Evolutionary conservation across 2,888 invertebrate genomes (phyloP).

Genomic region (Leuctra nigra): DNA sequence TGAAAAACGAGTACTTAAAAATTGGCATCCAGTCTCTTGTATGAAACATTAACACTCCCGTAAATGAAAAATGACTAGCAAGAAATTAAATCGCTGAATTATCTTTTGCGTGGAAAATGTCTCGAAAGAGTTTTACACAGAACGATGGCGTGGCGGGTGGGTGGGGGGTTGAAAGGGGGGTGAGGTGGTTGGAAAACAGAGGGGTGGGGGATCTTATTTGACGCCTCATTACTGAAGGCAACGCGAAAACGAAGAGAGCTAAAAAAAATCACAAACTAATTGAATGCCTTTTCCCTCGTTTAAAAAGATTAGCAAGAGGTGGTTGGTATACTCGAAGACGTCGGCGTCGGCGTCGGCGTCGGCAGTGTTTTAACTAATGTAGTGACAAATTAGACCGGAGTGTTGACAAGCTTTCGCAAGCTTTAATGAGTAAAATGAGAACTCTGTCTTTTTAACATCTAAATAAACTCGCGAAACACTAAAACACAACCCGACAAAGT

Average conservation of each 20-base stretch:
- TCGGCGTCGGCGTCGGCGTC: too few species aligned
- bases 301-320: slow-evolving; percentile 24
- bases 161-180: neutral
- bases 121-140: slow-evolving; percentile 2
- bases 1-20: too few species aligned
- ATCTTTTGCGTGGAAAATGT: neutral
- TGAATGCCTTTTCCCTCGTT: slow-evolving; percentile 19
- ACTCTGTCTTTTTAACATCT: slow-evolving; percentile 15
- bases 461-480: too few species aligned
- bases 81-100: too few species aligned
- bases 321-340: slow-evolving; percentile 23
- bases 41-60: too few species aligned
- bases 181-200: neutral
- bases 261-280: slow-evolving; percentile 12
- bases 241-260: neutral
- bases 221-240: slow-evolving; percentile 22
- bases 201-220: slow-evolving; percentile 22
- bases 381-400: slow-evolving; percentile 26
- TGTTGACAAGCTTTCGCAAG: slow-evolving; percentile 10
- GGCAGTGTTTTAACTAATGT: slow-evolving; percentile 22
- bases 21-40: too few species aligned
- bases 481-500: too few species aligned
- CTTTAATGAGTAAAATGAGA: slow-evolving; percentile 18
- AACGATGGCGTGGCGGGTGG: neutral
- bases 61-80: too few species aligned